phyloP scores from a whole-genome alignment of 1,140 invertebrate genomes.

The Rhagoletis zephyria region DNA sequence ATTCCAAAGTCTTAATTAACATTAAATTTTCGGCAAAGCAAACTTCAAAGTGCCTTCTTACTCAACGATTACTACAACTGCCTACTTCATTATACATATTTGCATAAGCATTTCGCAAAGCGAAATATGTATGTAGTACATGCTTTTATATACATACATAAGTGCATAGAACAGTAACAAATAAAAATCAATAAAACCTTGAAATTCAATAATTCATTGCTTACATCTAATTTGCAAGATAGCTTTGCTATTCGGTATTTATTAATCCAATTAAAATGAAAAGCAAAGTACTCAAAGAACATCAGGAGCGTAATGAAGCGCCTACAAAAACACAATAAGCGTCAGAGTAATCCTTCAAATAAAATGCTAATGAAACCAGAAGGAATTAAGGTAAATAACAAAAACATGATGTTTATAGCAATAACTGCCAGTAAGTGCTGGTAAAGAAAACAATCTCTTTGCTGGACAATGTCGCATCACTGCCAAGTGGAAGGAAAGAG shows the following conservation, averaged over 20 bases:
- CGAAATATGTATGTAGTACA: neutral
- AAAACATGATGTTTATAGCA: neutral
- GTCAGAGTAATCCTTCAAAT: slow-evolving; percentile 37
- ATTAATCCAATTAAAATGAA: slow-evolving; percentile 47
- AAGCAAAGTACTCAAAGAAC: slow-evolving; percentile 14
- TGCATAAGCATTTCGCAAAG: neutral
- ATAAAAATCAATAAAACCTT: neutral
- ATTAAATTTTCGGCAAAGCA: neutral
- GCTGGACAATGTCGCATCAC: neutral
- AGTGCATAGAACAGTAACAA: neutral
- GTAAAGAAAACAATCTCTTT: neutral
- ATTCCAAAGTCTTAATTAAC: neutral
- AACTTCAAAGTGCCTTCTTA: neutral
- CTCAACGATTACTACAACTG: neutral
- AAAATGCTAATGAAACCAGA: slow-evolving; percentile 13
- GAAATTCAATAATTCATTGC: slow-evolving; percentile 34
- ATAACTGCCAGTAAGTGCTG: neutral
- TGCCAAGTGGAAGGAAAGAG: neutral
- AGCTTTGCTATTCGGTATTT: neutral
- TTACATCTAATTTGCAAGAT: neutral
- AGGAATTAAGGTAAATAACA: neutral
- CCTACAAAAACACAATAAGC: slow-evolving; percentile 38
- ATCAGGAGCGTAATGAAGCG: slow-evolving; percentile 32
- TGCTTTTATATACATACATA: neutral
- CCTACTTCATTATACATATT: neutral